Evolutionary conservation across 2,797 vertebrate species (phyloP).

Genomic region (Lagodon rhomboides): DNA sequence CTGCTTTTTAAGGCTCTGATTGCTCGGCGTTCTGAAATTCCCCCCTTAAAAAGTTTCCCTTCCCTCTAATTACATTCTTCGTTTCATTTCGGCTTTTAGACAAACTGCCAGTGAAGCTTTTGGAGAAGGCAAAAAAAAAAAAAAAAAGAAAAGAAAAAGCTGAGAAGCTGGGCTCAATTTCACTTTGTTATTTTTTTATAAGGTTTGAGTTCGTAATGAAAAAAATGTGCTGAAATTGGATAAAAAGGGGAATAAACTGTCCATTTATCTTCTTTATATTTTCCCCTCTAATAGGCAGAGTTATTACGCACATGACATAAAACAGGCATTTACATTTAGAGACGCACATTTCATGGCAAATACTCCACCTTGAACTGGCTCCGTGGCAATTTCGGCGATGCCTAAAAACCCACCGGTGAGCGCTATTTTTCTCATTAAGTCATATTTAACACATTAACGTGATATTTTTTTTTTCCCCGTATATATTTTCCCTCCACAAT

Average conservation of each 20-base stretch:
- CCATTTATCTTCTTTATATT: constrained; percentile 85
- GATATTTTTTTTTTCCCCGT: constrained; percentile 71
- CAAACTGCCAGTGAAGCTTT: constrained; percentile 82
- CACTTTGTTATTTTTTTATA: constrained; percentile 78
- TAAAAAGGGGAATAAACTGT: constrained; percentile 81
- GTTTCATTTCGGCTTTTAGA: constrained; percentile 82
- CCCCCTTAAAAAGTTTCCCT: constrained; percentile 79
- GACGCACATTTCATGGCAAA: constrained; percentile 72
- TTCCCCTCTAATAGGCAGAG: constrained; percentile 81
- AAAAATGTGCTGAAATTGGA: constrained; percentile 79
- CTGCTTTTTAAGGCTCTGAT: constrained; percentile 82
- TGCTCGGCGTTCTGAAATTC: constrained; percentile 81
- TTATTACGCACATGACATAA: constrained; percentile 78
- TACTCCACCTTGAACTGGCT: constrained; percentile 69
- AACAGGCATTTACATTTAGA: constrained; percentile 80
- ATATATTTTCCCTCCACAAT: constrained; percentile 69
- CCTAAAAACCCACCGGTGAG: constrained; percentile 58
- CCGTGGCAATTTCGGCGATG: constrained; percentile 66
- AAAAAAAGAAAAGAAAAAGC: constrained; percentile 17
- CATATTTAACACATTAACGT: constrained; percentile 82
- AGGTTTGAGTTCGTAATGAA: constrained; percentile 81
- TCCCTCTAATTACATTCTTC: constrained; percentile 84
- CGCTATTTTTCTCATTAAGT: constrained; percentile 86
- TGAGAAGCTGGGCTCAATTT: constrained; percentile 74
- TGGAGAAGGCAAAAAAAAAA: constrained; percentile 65